phyloP scores from a whole-genome alignment of 2,888 invertebrate genomes.

The Slavum lentiscoides region DNA sequence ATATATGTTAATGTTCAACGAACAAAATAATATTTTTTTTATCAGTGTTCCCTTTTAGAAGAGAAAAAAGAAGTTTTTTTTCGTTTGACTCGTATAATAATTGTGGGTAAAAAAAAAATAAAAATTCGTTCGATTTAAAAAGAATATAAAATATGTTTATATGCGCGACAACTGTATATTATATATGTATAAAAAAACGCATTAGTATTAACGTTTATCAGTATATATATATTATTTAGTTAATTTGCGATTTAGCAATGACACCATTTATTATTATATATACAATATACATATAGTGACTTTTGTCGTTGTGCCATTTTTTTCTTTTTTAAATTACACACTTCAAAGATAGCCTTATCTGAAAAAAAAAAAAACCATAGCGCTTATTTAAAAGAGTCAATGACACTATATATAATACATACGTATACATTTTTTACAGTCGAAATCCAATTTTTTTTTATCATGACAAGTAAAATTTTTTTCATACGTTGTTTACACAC shows the following conservation, averaged over 20 bases:
- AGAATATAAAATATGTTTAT: too few species aligned
- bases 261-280: background rate
- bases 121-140: too few species aligned
- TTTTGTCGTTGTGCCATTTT: slow-evolving; percentile 23
- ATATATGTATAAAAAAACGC: background rate
- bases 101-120: too few species aligned
- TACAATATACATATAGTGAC: background rate
- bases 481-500: slow-evolving; percentile 3
- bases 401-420: slow-evolving; percentile 13
- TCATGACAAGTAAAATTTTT: slow-evolving; percentile 2
- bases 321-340: background rate
- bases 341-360: slow-evolving; percentile 39
- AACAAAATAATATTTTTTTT: background rate
- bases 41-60: too few species aligned
- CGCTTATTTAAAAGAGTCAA: slow-evolving; percentile 33
- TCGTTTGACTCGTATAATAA: too few species aligned
- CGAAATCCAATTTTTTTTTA: slow-evolving; percentile 3
- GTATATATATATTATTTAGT: background rate
- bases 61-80: too few species aligned
- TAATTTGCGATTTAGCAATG: slow-evolving; percentile 40
- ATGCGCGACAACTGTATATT: background rate
- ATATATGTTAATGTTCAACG: background rate
- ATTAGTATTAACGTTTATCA: background rate
- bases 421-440: background rate
- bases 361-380: background rate